These are phyloP conservation scores for Spicauda simplicius DNA, from an alignment of 2,888 invertebrate genomes.

Conservation along the genomic window DNA sequence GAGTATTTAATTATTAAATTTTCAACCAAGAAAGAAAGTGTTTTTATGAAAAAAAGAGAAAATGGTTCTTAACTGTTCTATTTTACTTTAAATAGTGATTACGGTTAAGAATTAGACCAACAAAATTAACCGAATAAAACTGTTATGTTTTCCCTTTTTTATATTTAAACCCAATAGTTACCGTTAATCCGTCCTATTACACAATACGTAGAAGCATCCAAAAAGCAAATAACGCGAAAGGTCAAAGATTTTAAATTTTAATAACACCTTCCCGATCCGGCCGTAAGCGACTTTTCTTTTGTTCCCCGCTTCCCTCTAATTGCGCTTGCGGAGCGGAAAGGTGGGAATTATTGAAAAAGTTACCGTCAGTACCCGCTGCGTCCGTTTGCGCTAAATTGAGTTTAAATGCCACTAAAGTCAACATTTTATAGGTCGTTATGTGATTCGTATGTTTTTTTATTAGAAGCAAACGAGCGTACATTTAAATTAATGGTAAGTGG, in stretches of 20 bases:
- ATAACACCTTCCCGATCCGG: constrained; percentile 29
- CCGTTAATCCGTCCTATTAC: not conserved
- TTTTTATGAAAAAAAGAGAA: too few species aligned
- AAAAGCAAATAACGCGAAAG: constrained; percentile 19
- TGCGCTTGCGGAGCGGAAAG: constrained; percentile 61
- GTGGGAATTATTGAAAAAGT: constrained; percentile 73
- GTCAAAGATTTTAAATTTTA: constrained; percentile 31
- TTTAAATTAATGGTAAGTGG: too few species aligned
- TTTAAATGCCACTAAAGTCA: constrained; percentile 18
- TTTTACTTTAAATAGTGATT: too few species aligned
- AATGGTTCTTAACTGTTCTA: too few species aligned
- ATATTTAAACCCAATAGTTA: not conserved
- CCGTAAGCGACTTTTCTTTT: constrained; percentile 46
- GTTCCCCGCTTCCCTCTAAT: constrained; percentile 60
- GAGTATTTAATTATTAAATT: too few species aligned
- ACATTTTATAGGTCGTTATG: not conserved
- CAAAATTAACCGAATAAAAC: too few species aligned
- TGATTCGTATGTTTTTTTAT: not conserved
- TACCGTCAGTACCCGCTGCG: constrained; percentile 51
- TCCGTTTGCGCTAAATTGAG: constrained; percentile 32
- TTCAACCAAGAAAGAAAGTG: too few species aligned
- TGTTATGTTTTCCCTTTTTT: too few species aligned
- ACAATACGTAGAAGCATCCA: not conserved
- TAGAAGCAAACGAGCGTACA: too few species aligned
- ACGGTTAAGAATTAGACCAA: too few species aligned